Base-by-base conservation (phyloP, 1,140 invertebrate genomes). In the Antheraea pernyi region DNA sequence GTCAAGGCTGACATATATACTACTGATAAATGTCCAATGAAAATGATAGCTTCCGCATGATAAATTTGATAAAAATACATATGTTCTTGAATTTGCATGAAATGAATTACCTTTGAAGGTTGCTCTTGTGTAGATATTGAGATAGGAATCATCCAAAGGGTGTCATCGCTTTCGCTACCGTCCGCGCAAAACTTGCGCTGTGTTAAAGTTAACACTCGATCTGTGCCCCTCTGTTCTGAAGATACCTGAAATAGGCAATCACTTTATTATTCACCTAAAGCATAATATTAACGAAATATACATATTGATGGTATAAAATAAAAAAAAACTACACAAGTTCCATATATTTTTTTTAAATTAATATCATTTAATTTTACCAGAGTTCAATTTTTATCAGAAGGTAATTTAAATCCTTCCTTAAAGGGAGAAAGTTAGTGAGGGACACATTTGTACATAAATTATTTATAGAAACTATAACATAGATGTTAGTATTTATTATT, bases 171-270 rank as follows among this genome's bases (percentile, higher is more conserved):
- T 65, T 82, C 73, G 3, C 93, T 94, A 3, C 96, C 96, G 82
- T 98, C 97, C 36, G 98, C 97, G 74, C 96, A 95, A 85, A 98
- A 99, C 88, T 98, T 97, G 69, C 95, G 94, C 85, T 99, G 98
- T 1, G 94, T 94, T 4, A 99, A 88, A 0, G 93, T 95, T 9
- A 99, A 80, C 7, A 96, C 84, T 36, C 96, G 93, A 63, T 95
- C 93, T 18, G 89, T 91, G 1, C 93, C 94, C 68, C 94, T 92
- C 77, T 95, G 93, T 72, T 90, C 83, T 69, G 82, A 94, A 75
- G 64, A 89, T 64, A 81, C 94, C 89, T 92, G 74, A 59, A 81
- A 30, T 30, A 30, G 1, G 22, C 22, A 30, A 30, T 30, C 22
- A 30, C 22, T 30, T 2, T 30, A 4, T 30, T 30, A 30, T 30